Evolutionary conservation across 2,888 invertebrate genomes (phyloP).

Genomic region (Drosophila recens): DNA sequence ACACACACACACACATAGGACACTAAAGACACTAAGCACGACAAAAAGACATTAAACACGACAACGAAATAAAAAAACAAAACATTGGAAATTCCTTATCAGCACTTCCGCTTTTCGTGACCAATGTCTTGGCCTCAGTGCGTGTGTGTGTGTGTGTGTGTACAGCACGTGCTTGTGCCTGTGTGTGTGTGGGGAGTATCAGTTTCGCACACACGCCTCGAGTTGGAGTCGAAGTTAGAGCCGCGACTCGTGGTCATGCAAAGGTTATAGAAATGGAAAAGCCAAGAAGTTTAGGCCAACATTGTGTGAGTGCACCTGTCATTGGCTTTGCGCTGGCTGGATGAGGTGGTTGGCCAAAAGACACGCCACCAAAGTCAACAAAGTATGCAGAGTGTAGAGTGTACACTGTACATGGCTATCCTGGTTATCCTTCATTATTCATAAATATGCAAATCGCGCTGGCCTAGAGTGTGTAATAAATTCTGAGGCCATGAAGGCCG

Average conservation of each 20-base stretch:
- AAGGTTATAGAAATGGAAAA: slow-evolving; percentile 80
- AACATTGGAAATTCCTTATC: slow-evolving; percentile 85
- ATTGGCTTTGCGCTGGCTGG: slow-evolving; percentile 44
- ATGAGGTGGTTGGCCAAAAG: slow-evolving; percentile 36
- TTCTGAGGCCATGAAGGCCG: slow-evolving; percentile 76
- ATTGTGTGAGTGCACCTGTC: slow-evolving; percentile 44
- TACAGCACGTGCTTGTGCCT: slow-evolving; percentile 38
- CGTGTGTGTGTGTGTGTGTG: slow-evolving; percentile 36
- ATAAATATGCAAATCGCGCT: slow-evolving; percentile 85
- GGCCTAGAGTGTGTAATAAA: slow-evolving; percentile 76
- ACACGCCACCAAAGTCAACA: slow-evolving; percentile 46
- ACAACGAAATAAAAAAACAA: slow-evolving; percentile 81
- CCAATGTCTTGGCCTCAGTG: slow-evolving; percentile 81
- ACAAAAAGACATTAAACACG: slow-evolving; percentile 85
- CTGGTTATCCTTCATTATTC: slow-evolving; percentile 84
- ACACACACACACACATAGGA: slow-evolving; percentile 32
- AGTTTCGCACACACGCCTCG: slow-evolving; percentile 62
- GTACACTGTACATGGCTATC: slow-evolving; percentile 53
- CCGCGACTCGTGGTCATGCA: slow-evolving; percentile 63
- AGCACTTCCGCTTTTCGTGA: slow-evolving; percentile 86
- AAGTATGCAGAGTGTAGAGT: neutral
- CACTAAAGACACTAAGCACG: slow-evolving; percentile 83
- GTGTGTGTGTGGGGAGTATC: slow-evolving; percentile 56
- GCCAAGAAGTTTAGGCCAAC: slow-evolving; percentile 46
- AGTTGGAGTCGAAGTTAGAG: slow-evolving; percentile 15